A percentile compares a stretch with the other conserved stretches of the same genome.
These are phyloP conservation scores for Pristionchus fissidentatus DNA, from an alignment of 2,888 invertebrate species.

Conservation along the genomic window DNA sequence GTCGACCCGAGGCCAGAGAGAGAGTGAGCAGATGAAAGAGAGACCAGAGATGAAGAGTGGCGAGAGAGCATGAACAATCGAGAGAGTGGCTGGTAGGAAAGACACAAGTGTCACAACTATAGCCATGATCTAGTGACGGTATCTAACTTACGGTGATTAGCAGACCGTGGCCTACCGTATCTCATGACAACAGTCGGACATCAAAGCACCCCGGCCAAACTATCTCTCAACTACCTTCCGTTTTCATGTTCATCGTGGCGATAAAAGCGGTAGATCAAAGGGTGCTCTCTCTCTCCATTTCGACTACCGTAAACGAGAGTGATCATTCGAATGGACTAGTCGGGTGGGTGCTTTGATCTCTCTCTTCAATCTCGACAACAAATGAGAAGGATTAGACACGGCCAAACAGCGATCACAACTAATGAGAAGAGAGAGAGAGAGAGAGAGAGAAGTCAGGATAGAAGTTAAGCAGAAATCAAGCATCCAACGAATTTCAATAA, in stretches of 20 bases:
- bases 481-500: too few species aligned
- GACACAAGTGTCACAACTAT: not conserved
- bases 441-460: not conserved
- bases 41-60: not conserved
- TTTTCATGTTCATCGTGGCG: not conserved
- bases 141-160: too few species aligned
- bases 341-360: slow-evolving; percentile 10
- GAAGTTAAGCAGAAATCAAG: not conserved
- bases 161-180: too few species aligned
- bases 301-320: slow-evolving; percentile 21
- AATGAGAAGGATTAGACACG: not conserved
- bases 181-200: too few species aligned
- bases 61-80: not conserved
- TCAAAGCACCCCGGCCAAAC: too few species aligned
- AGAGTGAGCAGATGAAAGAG: not conserved
- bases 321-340: slow-evolving; percentile 15
- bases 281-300: slow-evolving; percentile 8
- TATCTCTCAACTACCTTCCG: not conserved
- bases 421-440: not conserved
- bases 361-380: not conserved
- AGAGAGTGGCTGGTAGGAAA: not conserved
- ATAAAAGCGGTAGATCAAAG: not conserved
- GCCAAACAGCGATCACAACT: not conserved
- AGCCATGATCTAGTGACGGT: too few species aligned
- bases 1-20: not conserved